A percentile compares a stretch with the other conserved stretches of the same genome.
phyloP scores from a whole-genome alignment of 2,113 vertebrate genomes.

The Nerophis ophidion region DNA sequence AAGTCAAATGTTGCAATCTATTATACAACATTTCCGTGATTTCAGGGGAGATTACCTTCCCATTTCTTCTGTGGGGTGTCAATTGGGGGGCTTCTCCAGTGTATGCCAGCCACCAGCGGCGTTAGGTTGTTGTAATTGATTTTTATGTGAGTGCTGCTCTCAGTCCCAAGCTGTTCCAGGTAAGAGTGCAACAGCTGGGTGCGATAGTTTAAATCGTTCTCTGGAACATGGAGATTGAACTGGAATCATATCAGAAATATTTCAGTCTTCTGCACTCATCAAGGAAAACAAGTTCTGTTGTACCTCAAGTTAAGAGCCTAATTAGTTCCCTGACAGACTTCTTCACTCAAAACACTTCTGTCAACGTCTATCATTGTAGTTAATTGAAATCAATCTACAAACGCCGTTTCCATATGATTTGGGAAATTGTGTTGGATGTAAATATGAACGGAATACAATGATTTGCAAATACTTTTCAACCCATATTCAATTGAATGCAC shows the following conservation, averaged over 20 bases:
- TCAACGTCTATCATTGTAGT: too few relatives aligned
- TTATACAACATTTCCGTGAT: too few relatives aligned
- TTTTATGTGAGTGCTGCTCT: slow-evolving; percentile 79
- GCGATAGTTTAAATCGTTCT: slow-evolving; percentile 76
- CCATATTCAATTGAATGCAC: too few relatives aligned
- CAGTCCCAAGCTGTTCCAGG: slow-evolving; percentile 51
- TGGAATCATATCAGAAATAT: slow-evolving; percentile 32
- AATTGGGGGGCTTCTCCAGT: slow-evolving; percentile 73
- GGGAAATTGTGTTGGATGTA: too few relatives aligned
- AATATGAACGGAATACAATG: too few relatives aligned
- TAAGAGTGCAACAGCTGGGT: slow-evolving; percentile 72
- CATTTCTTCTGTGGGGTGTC: slow-evolving; percentile 63
- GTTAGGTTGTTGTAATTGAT: slow-evolving; percentile 70
- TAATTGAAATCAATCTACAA: too few relatives aligned
- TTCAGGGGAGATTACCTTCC: slow-evolving; percentile 69
- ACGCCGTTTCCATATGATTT: too few relatives aligned
- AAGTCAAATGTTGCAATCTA: background rate
- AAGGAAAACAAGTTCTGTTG: too few relatives aligned
- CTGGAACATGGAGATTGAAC: slow-evolving; percentile 75
- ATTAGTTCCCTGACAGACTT: too few relatives aligned
- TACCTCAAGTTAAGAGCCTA: too few relatives aligned
- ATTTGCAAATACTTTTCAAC: too few relatives aligned
- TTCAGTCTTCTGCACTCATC: background rate
- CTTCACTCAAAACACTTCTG: too few relatives aligned
- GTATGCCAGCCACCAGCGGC: slow-evolving; percentile 71